Conservation (phyloP, 2,888 invertebrate genomes). For the Polietes domitor region DNA sequence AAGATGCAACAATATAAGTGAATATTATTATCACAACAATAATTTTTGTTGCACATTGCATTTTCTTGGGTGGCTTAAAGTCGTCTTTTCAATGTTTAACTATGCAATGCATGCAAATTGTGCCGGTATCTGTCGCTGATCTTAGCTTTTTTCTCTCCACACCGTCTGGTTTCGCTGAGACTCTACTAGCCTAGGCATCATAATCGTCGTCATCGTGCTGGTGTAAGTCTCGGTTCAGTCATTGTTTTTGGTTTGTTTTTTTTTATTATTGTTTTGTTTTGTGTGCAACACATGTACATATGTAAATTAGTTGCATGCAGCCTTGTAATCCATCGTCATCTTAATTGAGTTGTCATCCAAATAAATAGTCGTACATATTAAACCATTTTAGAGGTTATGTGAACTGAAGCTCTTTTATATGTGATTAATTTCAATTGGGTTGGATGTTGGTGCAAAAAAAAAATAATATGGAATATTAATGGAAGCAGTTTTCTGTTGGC, state of each 20-base stretch:
- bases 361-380: conserved; percentile 48
- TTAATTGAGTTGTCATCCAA: conserved; percentile 67
- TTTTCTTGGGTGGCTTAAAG: conserved; percentile 29
- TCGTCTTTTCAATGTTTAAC: conserved; percentile 39
- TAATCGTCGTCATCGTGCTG: neutral
- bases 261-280: neutral
- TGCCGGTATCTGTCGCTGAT: conserved; percentile 8
- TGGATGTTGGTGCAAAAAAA: neutral
- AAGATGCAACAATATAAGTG: conserved; percentile 58
- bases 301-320: conserved; percentile 66
- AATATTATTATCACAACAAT: conserved; percentile 64
- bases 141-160: conserved; percentile 17
- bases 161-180: conserved; percentile 38
- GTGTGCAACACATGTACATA: conserved; percentile 41
- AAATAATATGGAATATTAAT: conserved; percentile 31
- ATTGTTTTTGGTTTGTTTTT: neutral
- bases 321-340: conserved; percentile 64
- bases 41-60: conserved; percentile 23
- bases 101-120: conserved; percentile 55
- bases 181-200: conserved; percentile 45
- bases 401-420: conserved; percentile 27
- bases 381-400: conserved; percentile 63
- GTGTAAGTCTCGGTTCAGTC: neutral
- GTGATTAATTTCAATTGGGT: conserved; percentile 13
- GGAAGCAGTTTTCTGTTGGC: neutral